phyloP scores from a whole-genome alignment of 2,888 invertebrate species.

The Megalurothrips usitatus region DNA sequence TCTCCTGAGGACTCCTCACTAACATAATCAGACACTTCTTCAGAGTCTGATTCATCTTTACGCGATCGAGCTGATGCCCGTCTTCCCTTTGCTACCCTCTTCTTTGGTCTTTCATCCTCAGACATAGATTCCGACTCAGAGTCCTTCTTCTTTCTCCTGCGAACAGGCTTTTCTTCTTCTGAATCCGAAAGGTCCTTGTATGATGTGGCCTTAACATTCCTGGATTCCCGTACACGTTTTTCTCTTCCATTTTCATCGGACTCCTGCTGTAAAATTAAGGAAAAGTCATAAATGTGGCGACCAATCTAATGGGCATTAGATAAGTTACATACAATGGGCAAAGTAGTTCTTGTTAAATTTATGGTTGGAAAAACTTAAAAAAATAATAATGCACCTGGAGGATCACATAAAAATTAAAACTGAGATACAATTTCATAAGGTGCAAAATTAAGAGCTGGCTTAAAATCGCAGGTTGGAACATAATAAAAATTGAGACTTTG shows the following conservation, averaged over 20 bases:
- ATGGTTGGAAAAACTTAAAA: neutral
- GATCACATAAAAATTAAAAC: neutral
- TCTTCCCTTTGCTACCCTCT: neutral
- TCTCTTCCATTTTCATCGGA: neutral
- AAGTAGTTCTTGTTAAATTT: neutral
- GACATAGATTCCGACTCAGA: neutral
- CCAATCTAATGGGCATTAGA: too few relatives aligned
- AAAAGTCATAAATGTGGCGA: neutral
- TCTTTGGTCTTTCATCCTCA: neutral
- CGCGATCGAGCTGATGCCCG: neutral
- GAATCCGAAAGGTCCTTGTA: slow-evolving; percentile 8
- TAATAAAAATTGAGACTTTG: too few relatives aligned
- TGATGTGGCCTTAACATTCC: neutral
- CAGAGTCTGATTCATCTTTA: neutral
- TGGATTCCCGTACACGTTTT: neutral
- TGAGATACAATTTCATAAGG: neutral
- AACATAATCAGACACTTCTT: neutral
- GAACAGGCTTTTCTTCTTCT: neutral
- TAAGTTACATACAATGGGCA: too few relatives aligned
- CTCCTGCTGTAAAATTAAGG: neutral
- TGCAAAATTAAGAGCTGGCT: too few relatives aligned
- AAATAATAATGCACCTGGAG: neutral
- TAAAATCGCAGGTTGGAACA: too few relatives aligned
- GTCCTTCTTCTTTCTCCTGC: neutral
- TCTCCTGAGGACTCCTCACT: neutral